Evolutionary conservation across 2,797 vertebrate species (phyloP).

Genomic region (Anolis apletophallus): DNA sequence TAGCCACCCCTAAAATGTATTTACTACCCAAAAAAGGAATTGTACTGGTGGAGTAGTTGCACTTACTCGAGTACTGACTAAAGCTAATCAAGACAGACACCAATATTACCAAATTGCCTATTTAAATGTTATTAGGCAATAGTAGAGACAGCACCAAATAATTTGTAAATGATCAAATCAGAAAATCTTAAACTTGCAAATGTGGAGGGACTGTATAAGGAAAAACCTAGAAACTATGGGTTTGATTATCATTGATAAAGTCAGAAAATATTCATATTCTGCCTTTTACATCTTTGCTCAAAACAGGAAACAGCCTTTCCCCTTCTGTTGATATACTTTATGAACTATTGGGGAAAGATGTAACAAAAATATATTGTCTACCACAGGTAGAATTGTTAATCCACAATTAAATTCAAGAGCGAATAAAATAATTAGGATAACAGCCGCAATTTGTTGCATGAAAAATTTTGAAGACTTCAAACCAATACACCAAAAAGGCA

Average conservation of each 20-base stretch:
- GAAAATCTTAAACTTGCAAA: too few species aligned
- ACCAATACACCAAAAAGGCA: not conserved
- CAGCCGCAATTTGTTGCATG: not conserved
- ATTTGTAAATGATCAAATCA: too few species aligned
- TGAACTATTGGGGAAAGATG: not conserved
- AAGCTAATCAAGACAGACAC: too few species aligned
- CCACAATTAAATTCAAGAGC: not conserved
- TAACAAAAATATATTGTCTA: not conserved
- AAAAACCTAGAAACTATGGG: not conserved
- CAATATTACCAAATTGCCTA: too few species aligned
- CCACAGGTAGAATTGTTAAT: not conserved
- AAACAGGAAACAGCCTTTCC: not conserved
- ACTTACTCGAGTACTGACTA: too few species aligned
- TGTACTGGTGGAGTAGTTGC: too few species aligned
- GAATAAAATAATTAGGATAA: not conserved
- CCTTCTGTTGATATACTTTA: not conserved
- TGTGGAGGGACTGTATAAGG: too few species aligned
- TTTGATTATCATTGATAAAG: not conserved
- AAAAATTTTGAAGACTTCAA: not conserved
- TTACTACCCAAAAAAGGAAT: too few species aligned
- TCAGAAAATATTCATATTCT: not conserved
- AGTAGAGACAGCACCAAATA: too few species aligned
- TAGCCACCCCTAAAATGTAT: too few species aligned
- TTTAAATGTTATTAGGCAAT: too few species aligned
- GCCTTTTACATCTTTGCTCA: not conserved